phyloP scores from a whole-genome alignment of 1,140 invertebrate species.

The Drosophila hydei region DNA sequence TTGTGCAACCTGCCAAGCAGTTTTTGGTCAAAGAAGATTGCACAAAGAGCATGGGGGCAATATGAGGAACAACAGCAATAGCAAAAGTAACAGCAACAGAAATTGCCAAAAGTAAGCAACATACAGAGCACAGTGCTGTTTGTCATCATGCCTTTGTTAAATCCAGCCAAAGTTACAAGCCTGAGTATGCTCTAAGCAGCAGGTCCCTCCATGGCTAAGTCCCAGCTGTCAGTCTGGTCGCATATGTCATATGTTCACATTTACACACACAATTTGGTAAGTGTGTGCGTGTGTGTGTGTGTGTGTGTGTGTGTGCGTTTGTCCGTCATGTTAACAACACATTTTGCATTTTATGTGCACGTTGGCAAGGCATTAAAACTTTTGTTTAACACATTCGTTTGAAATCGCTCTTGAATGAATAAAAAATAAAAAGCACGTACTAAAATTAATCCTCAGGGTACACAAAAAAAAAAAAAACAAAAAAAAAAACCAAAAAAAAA shows the following conservation, averaged over 20 bases:
- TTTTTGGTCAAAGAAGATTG: neutral
- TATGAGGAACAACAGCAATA: neutral
- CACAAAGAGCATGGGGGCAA: slow-evolving; percentile 11
- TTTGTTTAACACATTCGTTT: slow-evolving; percentile 45
- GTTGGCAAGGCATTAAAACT: slow-evolving; percentile 40
- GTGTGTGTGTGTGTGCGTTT: slow-evolving; percentile 2
- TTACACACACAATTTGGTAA: neutral
- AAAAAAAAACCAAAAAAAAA: too few relatives aligned
- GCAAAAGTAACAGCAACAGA: slow-evolving; percentile 20
- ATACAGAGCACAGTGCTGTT: neutral
- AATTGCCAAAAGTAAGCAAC: slow-evolving; percentile 40
- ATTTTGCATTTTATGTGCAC: slow-evolving; percentile 48
- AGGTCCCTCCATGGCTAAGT: slow-evolving; percentile 1
- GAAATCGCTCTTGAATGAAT: slow-evolving; percentile 9
- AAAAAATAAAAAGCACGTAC: neutral
- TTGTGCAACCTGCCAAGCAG: slow-evolving; percentile 42
- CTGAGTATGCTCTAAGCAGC: neutral
- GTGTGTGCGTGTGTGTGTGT: neutral
- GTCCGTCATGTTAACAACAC: slow-evolving; percentile 39
- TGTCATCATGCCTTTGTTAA: neutral
- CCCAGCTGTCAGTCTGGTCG: slow-evolving; percentile 1
- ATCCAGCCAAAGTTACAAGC: neutral
- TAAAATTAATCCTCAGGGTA: neutral
- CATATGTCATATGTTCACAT: slow-evolving; percentile 20
- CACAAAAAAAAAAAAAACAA: neutral